phyloP scores from a whole-genome alignment of 2,888 invertebrate genomes.

The Arctia plantaginis region DNA sequence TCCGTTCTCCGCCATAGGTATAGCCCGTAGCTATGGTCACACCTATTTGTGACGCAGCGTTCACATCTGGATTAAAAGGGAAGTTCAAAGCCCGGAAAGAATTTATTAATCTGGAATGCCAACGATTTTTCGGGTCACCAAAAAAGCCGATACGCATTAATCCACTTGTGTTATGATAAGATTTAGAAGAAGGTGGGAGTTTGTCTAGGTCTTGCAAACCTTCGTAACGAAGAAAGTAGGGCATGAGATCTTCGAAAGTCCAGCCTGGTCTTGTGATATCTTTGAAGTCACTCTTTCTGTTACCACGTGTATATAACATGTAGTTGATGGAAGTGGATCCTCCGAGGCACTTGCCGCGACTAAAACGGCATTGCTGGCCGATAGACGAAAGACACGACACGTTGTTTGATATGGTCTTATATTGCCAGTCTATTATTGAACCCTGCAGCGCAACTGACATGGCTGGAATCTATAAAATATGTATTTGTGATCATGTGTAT shows the following conservation, averaged over 20 bases:
- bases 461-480: conserved; percentile 11
- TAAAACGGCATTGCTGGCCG: conserved; percentile 60
- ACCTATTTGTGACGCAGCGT: conserved; percentile 69
- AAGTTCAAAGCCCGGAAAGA: conserved; percentile 59
- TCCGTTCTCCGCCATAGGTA: conserved; percentile 62
- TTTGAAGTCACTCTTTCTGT: conserved; percentile 60
- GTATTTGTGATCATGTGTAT: neutral
- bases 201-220: conserved; percentile 57
- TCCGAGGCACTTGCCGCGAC: conserved; percentile 72
- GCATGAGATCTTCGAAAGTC: conserved; percentile 67
- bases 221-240: conserved; percentile 71
- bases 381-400: conserved; percentile 65
- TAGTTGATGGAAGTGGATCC: conserved; percentile 75
- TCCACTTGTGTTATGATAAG: conserved; percentile 69
- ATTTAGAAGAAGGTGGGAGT: conserved; percentile 62
- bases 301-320: conserved; percentile 74
- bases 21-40: conserved; percentile 63
- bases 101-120: conserved; percentile 61
- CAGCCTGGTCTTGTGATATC: conserved; percentile 63
- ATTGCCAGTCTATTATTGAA: conserved; percentile 18
- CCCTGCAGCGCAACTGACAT: conserved; percentile 1
- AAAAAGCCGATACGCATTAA: conserved; percentile 63
- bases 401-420: conserved; percentile 34
- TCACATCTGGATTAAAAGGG: conserved; percentile 66
- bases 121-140: conserved; percentile 59